A percentile compares a stretch with the other conserved stretches of the same genome.
These are phyloP conservation scores for Cetonia aurata DNA, from an alignment of 2,888 invertebrate species.

Conservation along the genomic window DNA sequence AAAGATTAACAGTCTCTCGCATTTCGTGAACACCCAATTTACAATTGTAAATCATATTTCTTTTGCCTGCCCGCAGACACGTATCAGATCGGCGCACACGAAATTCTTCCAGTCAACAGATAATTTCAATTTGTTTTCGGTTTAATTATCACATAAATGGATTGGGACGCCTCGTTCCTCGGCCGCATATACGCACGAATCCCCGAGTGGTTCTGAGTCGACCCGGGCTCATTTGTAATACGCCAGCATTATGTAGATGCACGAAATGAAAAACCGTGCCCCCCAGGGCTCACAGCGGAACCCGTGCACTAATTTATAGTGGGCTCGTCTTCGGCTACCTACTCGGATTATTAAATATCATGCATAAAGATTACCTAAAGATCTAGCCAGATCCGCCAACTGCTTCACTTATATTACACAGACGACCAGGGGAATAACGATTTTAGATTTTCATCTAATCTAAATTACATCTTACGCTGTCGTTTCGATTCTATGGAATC, in stretches of 20 bases:
- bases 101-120: slow-evolving; percentile 56
- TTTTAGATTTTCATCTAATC: slow-evolving; percentile 6
- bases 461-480: not conserved
- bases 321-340: slow-evolving; percentile 40
- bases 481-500: too few species aligned
- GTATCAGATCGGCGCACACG: slow-evolving; percentile 43
- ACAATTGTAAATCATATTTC: slow-evolving; percentile 42
- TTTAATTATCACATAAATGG: slow-evolving; percentile 61
- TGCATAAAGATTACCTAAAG: slow-evolving; percentile 10
- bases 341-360: slow-evolving; percentile 23
- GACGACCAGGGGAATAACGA: too few species aligned
- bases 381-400: not conserved
- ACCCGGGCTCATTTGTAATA: slow-evolving; percentile 57
- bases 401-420: too few species aligned
- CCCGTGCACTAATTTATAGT: slow-evolving; percentile 59
- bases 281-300: slow-evolving; percentile 55
- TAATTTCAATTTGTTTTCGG: slow-evolving; percentile 61
- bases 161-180: slow-evolving; percentile 6
- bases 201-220: slow-evolving; percentile 54
- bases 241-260: slow-evolving; percentile 59
- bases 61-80: not conserved
- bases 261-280: slow-evolving; percentile 60
- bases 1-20: slow-evolving; percentile 8
- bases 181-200: slow-evolving; percentile 49
- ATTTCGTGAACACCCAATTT: slow-evolving; percentile 38